These are phyloP conservation scores for Heliconius hewitsoni DNA, from an alignment of 1,140 invertebrate species.

Conservation along the genomic window DNA sequence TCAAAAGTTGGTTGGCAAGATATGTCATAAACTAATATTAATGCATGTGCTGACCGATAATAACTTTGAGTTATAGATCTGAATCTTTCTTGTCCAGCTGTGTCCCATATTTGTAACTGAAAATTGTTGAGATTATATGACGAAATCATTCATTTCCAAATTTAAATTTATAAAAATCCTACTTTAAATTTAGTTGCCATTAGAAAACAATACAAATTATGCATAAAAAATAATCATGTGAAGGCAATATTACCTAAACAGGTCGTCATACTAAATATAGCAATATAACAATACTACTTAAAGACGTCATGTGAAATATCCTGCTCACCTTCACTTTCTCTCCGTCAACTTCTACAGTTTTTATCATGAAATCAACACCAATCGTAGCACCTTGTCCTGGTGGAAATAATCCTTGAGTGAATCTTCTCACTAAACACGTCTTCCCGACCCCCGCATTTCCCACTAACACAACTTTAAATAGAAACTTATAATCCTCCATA, in stretches of 20 bases:
- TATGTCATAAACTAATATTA: constrained; percentile 98
- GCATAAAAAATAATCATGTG: background rate
- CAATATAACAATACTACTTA: constrained; percentile 16
- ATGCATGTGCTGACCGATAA: constrained; percentile 97
- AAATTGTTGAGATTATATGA: constrained; percentile 45
- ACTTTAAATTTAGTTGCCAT: too few species aligned
- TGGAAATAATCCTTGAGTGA: constrained; percentile 96
- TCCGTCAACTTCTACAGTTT: constrained; percentile 98
- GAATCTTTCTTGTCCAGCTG: constrained; percentile 98
- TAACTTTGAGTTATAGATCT: constrained; percentile 99
- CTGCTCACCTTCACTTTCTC: constrained; percentile 96
- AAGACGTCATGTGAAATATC: constrained; percentile 31
- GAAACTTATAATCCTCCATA: constrained; percentile 99
- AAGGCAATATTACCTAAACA: constrained; percentile 11
- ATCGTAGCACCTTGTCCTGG: constrained; percentile 99
- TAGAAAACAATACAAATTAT: background rate
- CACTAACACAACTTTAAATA: constrained; percentile 98
- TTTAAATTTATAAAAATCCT: background rate
- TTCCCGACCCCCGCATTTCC: constrained; percentile 98
- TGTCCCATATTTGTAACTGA: constrained; percentile 99
- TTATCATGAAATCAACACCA: constrained; percentile 99
- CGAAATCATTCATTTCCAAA: background rate
- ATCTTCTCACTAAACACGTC: constrained; percentile 94
- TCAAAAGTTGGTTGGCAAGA: constrained; percentile 98
- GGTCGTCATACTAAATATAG: constrained; percentile 25